phyloP scores from a whole-genome alignment of 2,888 invertebrate genomes.

The Folsomia candida region DNA sequence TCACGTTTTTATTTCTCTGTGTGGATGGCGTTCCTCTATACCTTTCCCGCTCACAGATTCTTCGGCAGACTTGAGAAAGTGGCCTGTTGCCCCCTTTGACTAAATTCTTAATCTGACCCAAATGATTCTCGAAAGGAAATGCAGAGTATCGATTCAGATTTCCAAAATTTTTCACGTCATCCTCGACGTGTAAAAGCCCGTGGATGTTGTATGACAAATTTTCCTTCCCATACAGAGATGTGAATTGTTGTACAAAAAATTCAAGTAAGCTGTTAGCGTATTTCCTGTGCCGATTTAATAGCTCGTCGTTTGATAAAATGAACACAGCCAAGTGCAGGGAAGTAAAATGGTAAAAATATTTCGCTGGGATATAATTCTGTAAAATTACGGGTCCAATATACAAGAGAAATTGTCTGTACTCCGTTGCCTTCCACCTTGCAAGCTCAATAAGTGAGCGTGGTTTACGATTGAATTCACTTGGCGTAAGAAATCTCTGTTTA shows the following conservation, averaged over 20 bases:
- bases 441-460: conserved; percentile 42
- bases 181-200: conserved; percentile 49
- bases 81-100: conserved; percentile 2
- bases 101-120: conserved; percentile 32
- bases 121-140: conserved; percentile 48
- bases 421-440: conserved; percentile 51
- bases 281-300: background rate
- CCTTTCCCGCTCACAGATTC: conserved; percentile 17
- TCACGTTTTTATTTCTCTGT: too few species aligned
- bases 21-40: too few species aligned
- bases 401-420: conserved; percentile 49
- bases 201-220: too few species aligned
- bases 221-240: conserved; percentile 40
- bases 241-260: conserved; percentile 47
- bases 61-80: conserved; percentile 20
- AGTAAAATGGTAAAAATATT: conserved; percentile 34
- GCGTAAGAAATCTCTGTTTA: background rate
- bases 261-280: conserved; percentile 20
- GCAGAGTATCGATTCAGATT: conserved; percentile 43
- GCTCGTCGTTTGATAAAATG: conserved; percentile 7
- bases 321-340: too few species aligned
- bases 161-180: conserved; percentile 46
- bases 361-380: conserved; percentile 20
- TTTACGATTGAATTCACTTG: conserved; percentile 47
- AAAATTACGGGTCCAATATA: conserved; percentile 49